Evolutionary conservation across 2,888 invertebrate genomes (phyloP).

Genomic region (Elmis aenea): DNA sequence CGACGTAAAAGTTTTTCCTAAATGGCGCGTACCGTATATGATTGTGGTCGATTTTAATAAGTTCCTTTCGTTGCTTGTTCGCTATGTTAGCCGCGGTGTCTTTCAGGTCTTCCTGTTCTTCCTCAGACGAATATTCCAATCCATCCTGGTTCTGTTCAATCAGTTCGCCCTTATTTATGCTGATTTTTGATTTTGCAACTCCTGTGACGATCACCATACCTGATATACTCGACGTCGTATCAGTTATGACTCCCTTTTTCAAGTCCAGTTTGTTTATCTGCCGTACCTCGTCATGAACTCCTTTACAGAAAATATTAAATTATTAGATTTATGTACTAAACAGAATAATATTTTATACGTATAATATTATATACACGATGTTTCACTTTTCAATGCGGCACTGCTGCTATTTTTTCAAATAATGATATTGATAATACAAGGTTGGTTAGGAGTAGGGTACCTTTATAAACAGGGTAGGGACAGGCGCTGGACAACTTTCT

Average conservation of each 20-base stretch:
- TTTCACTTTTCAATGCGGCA: no score
- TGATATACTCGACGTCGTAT: constrained; percentile 44
- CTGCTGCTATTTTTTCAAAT: no score
- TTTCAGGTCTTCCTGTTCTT: constrained; percentile 91
- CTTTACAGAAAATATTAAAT: no score
- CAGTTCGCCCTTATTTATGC: constrained; percentile 90
- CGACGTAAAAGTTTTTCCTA: constrained; percentile 94
- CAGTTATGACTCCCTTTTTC: constrained; percentile 48
- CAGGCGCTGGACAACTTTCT: no score
- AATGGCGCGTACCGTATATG: constrained; percentile 83
- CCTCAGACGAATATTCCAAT: constrained; percentile 95
- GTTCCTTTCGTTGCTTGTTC: constrained; percentile 86
- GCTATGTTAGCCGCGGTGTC: constrained; percentile 84
- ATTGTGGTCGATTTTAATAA: constrained; percentile 88
- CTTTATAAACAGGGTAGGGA: no score
- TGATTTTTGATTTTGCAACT: constrained; percentile 73
- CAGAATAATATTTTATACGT: no score
- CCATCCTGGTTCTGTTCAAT: constrained; percentile 99
- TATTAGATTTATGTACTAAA: no score
- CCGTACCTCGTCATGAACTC: constrained; percentile 72
- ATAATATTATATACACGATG: no score
- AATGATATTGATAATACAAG: no score
- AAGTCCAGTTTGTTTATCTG: constrained; percentile 72
- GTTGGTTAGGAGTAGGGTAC: no score
- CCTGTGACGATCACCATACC: constrained; percentile 78